These are phyloP conservation scores for Caenorhabditis doughertyi DNA, from an alignment of 2,888 invertebrate genomes.

Conservation along the genomic window DNA sequence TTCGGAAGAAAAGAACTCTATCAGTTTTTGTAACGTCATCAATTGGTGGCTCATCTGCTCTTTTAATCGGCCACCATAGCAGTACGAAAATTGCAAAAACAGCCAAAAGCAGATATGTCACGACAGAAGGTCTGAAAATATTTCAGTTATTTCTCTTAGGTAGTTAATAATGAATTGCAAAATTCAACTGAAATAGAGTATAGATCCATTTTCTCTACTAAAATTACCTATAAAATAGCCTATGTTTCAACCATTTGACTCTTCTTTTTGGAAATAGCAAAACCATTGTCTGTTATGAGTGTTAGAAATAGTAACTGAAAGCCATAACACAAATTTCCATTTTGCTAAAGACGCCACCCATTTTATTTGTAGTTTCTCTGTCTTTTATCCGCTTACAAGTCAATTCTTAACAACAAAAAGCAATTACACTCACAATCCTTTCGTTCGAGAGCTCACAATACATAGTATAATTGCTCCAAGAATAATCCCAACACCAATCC, in stretches of 20 bases:
- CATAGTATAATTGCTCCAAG: conserved; percentile 21
- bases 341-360: not conserved
- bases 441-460: conserved; percentile 48
- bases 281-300: not conserved
- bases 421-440: conserved; percentile 64
- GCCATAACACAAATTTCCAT: not conserved
- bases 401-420: conserved; percentile 27
- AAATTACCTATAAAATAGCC: conserved; percentile 30
- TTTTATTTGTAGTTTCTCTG: not conserved
- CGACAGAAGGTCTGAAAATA: conserved; percentile 41
- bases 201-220: not conserved
- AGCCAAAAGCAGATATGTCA: conserved; percentile 18
- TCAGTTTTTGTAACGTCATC: conserved; percentile 29
- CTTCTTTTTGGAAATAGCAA: conserved; percentile 31
- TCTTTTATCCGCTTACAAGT: not conserved
- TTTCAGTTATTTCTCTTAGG: too few species aligned
- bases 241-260: conserved; percentile 23
- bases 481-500: conserved; percentile 50
- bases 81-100: conserved; percentile 13
- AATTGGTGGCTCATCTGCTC: conserved; percentile 21
- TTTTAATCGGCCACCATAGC: conserved; percentile 45
- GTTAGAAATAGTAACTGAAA: not conserved
- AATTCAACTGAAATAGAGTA: too few species aligned
- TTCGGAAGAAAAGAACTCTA: conserved; percentile 40
- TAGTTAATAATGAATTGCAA: too few species aligned